Conservation (phyloP, 2,888 invertebrate genomes). For the Crocallis elinguaria region DNA sequence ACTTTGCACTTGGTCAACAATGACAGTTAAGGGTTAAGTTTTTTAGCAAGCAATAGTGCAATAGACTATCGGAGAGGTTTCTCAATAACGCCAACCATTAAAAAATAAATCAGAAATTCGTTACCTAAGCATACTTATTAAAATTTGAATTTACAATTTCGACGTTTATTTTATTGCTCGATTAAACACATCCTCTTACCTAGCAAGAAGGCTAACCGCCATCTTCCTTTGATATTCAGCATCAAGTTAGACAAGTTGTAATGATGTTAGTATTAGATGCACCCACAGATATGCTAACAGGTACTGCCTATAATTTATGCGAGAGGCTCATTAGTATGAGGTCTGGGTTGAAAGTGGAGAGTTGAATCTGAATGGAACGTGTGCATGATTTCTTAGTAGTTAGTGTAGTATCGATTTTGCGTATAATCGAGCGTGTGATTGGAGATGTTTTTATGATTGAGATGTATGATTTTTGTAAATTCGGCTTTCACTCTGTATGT, state of each 20-base stretch:
- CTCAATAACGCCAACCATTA: no score
- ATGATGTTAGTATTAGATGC: slow-evolving; percentile 5
- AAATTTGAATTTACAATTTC: neutral
- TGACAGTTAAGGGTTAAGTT: no score
- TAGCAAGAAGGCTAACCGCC: neutral
- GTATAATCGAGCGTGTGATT: neutral
- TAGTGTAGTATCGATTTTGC: neutral
- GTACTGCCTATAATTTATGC: neutral
- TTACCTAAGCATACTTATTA: neutral
- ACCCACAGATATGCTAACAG: slow-evolving; percentile 18
- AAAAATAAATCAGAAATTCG: no score
- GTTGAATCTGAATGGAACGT: neutral
- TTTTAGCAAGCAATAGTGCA: no score
- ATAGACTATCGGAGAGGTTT: no score
- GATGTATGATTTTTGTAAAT: neutral
- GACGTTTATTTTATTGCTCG: neutral
- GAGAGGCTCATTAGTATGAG: neutral
- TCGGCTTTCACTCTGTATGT: no score
- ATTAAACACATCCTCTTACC: slow-evolving; percentile 1
- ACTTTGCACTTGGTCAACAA: no score
- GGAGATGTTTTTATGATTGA: neutral
- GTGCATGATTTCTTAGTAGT: neutral
- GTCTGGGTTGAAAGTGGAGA: neutral
- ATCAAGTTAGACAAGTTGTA: neutral
- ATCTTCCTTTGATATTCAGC: slow-evolving; percentile 11